Percentiles rank a stretch among this genome's conserved stretches.
phyloP scores from a whole-genome alignment of 37 sponge, comb jelly and placozoan species.

The Amphimedon queenslandica region DNA sequence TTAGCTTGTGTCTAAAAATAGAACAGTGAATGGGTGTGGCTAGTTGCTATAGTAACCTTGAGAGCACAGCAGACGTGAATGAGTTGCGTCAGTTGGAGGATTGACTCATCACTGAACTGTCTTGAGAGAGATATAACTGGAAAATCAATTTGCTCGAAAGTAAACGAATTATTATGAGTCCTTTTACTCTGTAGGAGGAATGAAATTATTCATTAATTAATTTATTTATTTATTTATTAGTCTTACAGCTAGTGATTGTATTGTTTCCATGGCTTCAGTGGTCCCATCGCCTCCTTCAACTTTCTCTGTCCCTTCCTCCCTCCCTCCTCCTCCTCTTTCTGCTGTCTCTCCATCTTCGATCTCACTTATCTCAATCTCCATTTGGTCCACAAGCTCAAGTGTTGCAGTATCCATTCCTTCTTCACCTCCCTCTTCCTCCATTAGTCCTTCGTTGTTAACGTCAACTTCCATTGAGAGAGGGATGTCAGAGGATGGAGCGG shows the following conservation, averaged over 20 bases:
- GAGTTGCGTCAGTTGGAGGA: slow-evolving; percentile 41
- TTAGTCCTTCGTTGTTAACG: background rate
- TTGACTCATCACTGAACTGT: slow-evolving; percentile 37
- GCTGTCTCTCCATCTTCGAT: slow-evolving; percentile 12
- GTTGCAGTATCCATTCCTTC: slow-evolving; percentile 34
- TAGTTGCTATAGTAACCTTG: slow-evolving; percentile 3
- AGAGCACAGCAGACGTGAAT: slow-evolving; percentile 48
- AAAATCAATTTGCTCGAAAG: slow-evolving; percentile 16
- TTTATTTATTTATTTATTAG: background rate
- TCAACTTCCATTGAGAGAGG: background rate
- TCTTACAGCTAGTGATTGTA: background rate
- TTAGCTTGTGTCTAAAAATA: slow-evolving; percentile 39
- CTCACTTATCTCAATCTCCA: slow-evolving; percentile 74
- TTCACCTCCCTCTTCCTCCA: slow-evolving; percentile 8
- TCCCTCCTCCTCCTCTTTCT: background rate
- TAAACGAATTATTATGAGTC: slow-evolving; percentile 16
- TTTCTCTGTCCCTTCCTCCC: background rate
- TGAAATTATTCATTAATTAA: background rate
- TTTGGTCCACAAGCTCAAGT: slow-evolving; percentile 55
- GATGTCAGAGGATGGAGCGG: background rate
- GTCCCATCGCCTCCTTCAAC: background rate
- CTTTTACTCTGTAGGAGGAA: too few relatives aligned
- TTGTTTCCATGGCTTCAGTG: background rate
- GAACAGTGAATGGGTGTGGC: background rate
- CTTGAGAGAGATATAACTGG: slow-evolving; percentile 11